These are phyloP conservation scores for Liposcelis brunnea DNA, from an alignment of 2,888 invertebrate species.

Conservation along the genomic window DNA sequence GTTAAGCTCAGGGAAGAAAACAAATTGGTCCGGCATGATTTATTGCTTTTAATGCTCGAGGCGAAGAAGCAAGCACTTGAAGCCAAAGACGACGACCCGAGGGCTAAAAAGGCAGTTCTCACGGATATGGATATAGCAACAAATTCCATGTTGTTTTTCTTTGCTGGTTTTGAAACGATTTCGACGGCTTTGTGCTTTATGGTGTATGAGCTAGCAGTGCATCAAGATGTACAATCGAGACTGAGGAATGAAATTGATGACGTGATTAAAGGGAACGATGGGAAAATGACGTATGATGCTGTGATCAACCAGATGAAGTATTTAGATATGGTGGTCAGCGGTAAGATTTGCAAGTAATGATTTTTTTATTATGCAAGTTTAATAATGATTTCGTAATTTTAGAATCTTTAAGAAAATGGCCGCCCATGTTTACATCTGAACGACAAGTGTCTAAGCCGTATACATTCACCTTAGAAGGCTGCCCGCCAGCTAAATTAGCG, in stretches of 20 bases:
- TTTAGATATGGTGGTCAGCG: slow-evolving; percentile 29
- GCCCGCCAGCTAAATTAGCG: background rate
- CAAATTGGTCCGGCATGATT: no score
- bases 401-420: background rate
- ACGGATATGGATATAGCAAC: slow-evolving; percentile 32
- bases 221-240: slow-evolving; percentile 37
- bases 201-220: slow-evolving; percentile 36
- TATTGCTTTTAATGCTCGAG: no score
- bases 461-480: background rate
- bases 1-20: no score
- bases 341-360: slow-evolving; percentile 16
- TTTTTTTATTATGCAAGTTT: background rate
- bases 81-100: no score
- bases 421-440: background rate
- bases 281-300: slow-evolving; percentile 23
- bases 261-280: slow-evolving; percentile 26
- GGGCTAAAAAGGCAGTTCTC: no score
- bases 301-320: slow-evolving; percentile 24
- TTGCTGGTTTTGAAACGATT: slow-evolving; percentile 33
- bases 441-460: background rate
- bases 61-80: no score
- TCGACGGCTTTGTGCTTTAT: slow-evolving; percentile 33
- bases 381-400: background rate
- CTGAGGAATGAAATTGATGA: slow-evolving; percentile 36
- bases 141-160: slow-evolving; percentile 34